A percentile compares a stretch with the other conserved stretches of the same genome.
Conservation (phyloP, 1,140 invertebrate species). For the Cydia splendana region DNA sequence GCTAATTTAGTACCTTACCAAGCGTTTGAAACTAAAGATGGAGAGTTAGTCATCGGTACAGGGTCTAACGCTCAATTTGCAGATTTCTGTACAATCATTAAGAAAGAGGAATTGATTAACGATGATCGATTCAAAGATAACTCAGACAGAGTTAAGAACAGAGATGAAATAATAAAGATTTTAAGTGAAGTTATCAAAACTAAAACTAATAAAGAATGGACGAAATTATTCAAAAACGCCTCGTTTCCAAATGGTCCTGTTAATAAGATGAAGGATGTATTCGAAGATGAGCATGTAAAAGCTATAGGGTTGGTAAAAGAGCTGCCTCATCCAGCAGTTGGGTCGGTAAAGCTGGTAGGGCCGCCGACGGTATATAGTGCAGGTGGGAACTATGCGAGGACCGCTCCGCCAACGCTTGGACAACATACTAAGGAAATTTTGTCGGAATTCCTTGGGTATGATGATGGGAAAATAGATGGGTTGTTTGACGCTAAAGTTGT, state of each 20-base stretch:
- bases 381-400: constrained; percentile 84
- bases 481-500: constrained; percentile 71
- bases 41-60: constrained; percentile 91
- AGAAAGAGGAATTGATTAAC: constrained; percentile 81
- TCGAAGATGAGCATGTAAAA: constrained; percentile 92
- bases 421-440: constrained; percentile 93
- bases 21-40: constrained; percentile 90
- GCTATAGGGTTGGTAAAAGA: constrained; percentile 88
- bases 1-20: constrained; percentile 97
- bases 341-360: constrained; percentile 89
- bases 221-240: constrained; percentile 84
- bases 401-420: constrained; percentile 91
- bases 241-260: constrained; percentile 94
- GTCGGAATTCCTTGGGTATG: constrained; percentile 84
- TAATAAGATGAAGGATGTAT: constrained; percentile 92
- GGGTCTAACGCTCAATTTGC: constrained; percentile 90
- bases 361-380: constrained; percentile 91
- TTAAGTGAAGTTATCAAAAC: constrained; percentile 82
- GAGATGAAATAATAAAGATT: constrained; percentile 84
- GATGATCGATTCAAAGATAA: constrained; percentile 88
- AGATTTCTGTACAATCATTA: constrained; percentile 84
- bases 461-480: constrained; percentile 81
- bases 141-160: constrained; percentile 86
- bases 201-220: constrained; percentile 90
- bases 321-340: constrained; percentile 86